Percentiles rank a stretch among this genome's conserved stretches.
These are phyloP conservation scores for Parnassius glacialis DNA, from an alignment of 2,888 invertebrate genomes.

Conservation along the genomic window DNA sequence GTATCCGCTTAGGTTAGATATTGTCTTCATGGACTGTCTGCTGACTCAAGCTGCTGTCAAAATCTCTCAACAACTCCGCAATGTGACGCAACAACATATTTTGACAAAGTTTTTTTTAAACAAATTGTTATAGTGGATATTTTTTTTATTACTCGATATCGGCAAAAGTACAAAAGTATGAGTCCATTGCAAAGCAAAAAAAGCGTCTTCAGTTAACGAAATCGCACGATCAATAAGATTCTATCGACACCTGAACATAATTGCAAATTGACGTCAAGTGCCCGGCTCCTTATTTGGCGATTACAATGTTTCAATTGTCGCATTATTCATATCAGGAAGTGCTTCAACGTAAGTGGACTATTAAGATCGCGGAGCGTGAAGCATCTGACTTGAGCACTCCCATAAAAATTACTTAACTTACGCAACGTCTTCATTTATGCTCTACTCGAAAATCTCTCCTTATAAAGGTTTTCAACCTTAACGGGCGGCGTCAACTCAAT, in stretches of 20 bases:
- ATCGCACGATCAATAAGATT: background rate
- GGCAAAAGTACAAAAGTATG: no score
- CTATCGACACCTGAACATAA: slow-evolving; percentile 6
- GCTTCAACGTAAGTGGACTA: slow-evolving; percentile 17
- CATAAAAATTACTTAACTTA: slow-evolving; percentile 22
- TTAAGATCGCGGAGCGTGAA: slow-evolving; percentile 8
- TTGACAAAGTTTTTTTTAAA: no score
- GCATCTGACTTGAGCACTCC: slow-evolving; percentile 9
- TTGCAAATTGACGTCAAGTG: background rate
- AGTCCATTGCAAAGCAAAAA: no score
- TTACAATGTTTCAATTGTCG: slow-evolving; percentile 15
- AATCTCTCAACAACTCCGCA: no score
- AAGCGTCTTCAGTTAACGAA: background rate
- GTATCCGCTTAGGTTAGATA: no score
- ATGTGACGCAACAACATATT: no score
- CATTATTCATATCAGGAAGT: slow-evolving; percentile 17
- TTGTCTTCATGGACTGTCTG: no score
- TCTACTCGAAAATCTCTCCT: slow-evolving; percentile 13
- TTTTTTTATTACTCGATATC: no score
- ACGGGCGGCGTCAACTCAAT: slow-evolving; percentile 18
- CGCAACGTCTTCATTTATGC: slow-evolving; percentile 21
- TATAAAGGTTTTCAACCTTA: slow-evolving; percentile 19
- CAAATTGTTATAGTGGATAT: no score
- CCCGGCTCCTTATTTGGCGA: background rate
- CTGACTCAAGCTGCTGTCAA: no score